Evolutionary conservation across 2,113 vertebrate genomes (phyloP).

Genomic region (Corynorhinus townsendii): DNA sequence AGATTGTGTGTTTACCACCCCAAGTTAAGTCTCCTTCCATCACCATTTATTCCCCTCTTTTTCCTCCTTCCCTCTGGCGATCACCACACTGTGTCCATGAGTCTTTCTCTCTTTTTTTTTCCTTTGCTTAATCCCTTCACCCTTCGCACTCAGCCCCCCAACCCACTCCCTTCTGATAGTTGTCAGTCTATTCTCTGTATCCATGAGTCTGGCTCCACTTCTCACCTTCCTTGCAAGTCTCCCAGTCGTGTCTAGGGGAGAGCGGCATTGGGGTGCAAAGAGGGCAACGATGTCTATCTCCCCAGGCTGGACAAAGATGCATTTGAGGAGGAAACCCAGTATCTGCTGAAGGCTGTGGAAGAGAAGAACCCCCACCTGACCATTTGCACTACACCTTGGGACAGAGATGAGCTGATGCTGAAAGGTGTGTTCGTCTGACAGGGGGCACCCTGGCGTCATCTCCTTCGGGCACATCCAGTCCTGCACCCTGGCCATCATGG

Average conservation of each 20-base stretch:
- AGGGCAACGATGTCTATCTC: neutral
- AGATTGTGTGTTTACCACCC: neutral
- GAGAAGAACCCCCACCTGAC: neutral
- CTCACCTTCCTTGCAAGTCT: neutral
- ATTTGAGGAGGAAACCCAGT: neutral
- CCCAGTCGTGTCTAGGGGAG: neutral
- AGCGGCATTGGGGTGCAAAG: too few species aligned
- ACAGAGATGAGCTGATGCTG: rapidly evolving
- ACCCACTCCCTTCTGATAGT: too few species aligned
- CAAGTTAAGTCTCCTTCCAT: neutral
- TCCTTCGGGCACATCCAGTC: neutral
- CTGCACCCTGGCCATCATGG: neutral
- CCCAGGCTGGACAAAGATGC: neutral
- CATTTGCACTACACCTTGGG: neutral
- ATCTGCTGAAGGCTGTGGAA: neutral
- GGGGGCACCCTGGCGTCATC: neutral
- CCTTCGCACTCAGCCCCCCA: neutral
- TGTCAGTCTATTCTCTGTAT: neutral
- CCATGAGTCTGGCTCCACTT: neutral
- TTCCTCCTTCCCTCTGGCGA: neutral
- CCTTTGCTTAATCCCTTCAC: neutral
- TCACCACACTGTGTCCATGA: neutral
- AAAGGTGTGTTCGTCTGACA: neutral
- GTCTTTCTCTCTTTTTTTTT: neutral
- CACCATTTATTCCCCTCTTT: neutral